Percentiles rank a stretch among this genome's conserved stretches.
Conservation (phyloP, 2,888 invertebrate genomes). For the Emmelina monodactyla region DNA sequence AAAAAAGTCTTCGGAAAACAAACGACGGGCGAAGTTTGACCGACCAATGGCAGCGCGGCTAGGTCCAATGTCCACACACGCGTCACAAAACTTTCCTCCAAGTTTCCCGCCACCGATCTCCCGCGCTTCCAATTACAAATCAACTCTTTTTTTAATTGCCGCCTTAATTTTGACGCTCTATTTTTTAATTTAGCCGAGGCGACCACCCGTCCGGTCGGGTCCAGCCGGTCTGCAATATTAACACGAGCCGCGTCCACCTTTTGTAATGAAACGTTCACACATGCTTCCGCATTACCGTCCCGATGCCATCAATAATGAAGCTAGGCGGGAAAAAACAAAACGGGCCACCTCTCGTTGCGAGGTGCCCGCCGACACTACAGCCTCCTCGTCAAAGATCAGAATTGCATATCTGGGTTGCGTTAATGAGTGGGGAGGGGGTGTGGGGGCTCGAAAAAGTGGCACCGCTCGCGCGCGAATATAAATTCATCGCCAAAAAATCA, state of each 20-base stretch:
- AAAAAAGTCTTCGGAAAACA: slow-evolving; percentile 32
- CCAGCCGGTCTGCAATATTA: slow-evolving; percentile 64
- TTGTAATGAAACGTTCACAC: slow-evolving; percentile 67
- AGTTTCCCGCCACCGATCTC: slow-evolving; percentile 35
- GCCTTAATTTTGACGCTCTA: slow-evolving; percentile 34
- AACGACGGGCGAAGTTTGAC: not conserved
- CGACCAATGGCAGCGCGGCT: slow-evolving; percentile 22
- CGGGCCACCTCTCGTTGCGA: slow-evolving; percentile 61
- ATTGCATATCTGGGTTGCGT: slow-evolving; percentile 73
- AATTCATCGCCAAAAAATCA: slow-evolving; percentile 88
- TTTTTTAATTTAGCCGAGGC: slow-evolving; percentile 47
- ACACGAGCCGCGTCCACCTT: slow-evolving; percentile 64
- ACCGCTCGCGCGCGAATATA: slow-evolving; percentile 73
- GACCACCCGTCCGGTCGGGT: slow-evolving; percentile 62
- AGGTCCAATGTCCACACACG: slow-evolving; percentile 42
- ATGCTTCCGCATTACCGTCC: slow-evolving; percentile 66
- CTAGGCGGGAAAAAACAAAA: slow-evolving; percentile 67
- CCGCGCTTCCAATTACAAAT: slow-evolving; percentile 25
- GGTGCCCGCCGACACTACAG: slow-evolving; percentile 66
- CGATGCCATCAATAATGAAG: slow-evolving; percentile 68
- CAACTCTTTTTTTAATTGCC: slow-evolving; percentile 30
- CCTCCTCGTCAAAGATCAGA: slow-evolving; percentile 71
- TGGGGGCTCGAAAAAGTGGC: slow-evolving; percentile 65
- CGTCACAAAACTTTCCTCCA: slow-evolving; percentile 38
- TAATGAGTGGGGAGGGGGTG: slow-evolving; percentile 65